phyloP scores from a whole-genome alignment of 1,140 invertebrate species.

The Ephestia elutella region DNA sequence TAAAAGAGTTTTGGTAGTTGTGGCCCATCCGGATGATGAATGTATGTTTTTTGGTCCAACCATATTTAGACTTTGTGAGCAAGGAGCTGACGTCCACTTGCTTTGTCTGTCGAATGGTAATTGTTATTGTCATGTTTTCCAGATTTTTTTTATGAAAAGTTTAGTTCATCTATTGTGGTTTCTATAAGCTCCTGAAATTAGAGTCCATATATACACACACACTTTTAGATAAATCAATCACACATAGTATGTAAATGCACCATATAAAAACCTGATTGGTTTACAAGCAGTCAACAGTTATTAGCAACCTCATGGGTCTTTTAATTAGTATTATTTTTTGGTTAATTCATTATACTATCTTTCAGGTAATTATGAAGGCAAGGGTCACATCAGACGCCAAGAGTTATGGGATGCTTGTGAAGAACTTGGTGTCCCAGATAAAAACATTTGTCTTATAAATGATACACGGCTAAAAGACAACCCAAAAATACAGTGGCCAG shows the following conservation, averaged over 20 bases:
- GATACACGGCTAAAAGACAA: conserved; percentile 84
- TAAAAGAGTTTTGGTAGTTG: conserved; percentile 85
- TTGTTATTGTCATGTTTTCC: conserved; percentile 2
- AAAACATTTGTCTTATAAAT: conserved; percentile 83
- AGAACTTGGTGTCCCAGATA: conserved; percentile 83
- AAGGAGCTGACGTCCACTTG: conserved; percentile 81
- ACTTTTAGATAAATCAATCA: no score
- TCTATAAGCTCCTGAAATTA: no score
- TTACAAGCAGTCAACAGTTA: no score
- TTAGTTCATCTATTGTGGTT: no score
- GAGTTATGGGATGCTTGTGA: conserved; percentile 88
- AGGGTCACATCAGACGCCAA: conserved; percentile 79
- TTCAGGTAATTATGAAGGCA: conserved; percentile 83
- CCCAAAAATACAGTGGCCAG: conserved; percentile 83
- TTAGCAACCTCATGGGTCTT: no score
- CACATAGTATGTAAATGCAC: no score
- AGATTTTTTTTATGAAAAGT: no score
- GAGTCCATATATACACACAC: no score
- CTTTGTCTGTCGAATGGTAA: conserved; percentile 91
- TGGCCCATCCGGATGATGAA: conserved; percentile 97
- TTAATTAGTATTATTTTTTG: no score
- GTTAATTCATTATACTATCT: conserved; percentile 7
- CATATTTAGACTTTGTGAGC: conserved; percentile 81
- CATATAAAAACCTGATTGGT: no score
- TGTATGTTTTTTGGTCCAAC: conserved; percentile 98